phyloP scores from a whole-genome alignment of 2,888 invertebrate genomes.

The Phyllotreta cruciferae region DNA sequence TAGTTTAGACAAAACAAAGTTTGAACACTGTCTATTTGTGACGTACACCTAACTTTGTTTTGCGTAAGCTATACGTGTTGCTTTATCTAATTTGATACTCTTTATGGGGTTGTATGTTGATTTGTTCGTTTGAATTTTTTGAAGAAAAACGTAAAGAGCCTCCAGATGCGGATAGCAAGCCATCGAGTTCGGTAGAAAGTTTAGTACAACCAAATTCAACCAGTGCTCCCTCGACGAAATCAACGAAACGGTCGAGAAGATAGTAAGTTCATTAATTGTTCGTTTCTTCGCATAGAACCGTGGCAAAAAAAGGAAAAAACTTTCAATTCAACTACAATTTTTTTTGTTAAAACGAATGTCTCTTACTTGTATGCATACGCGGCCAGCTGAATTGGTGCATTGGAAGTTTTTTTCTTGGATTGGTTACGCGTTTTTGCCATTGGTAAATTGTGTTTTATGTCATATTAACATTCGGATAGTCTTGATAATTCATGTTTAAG shows the following conservation, averaged over 20 bases:
- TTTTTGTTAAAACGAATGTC: no score
- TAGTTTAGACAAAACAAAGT: no score
- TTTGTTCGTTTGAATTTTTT: constrained; percentile 50
- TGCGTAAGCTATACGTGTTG: no score
- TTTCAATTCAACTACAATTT: no score
- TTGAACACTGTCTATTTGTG: no score
- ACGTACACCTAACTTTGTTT: no score
- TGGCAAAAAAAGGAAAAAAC: constrained; percentile 24
- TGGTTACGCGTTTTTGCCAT: constrained; percentile 28
- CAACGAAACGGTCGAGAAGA: constrained; percentile 75
- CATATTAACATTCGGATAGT: constrained; percentile 32
- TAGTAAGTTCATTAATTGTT: constrained; percentile 68
- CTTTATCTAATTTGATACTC: no score
- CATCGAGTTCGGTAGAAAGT: constrained; percentile 65
- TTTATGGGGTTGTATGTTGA: no score
- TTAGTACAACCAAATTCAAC: constrained; percentile 65
- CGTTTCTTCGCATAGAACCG: constrained; percentile 12
- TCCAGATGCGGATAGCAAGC: constrained; percentile 73
- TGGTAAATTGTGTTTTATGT: constrained; percentile 19
- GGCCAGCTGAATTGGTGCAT: background rate
- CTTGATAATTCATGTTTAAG: constrained; percentile 69
- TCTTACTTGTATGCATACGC: background rate
- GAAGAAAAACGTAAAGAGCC: constrained; percentile 85
- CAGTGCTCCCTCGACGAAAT: constrained; percentile 61
- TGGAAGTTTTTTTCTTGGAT: background rate